Percentiles rank a stretch among this genome's conserved stretches.
Conservation (phyloP, 2,797 vertebrate species). For the Arrhamphus sclerolepis region DNA sequence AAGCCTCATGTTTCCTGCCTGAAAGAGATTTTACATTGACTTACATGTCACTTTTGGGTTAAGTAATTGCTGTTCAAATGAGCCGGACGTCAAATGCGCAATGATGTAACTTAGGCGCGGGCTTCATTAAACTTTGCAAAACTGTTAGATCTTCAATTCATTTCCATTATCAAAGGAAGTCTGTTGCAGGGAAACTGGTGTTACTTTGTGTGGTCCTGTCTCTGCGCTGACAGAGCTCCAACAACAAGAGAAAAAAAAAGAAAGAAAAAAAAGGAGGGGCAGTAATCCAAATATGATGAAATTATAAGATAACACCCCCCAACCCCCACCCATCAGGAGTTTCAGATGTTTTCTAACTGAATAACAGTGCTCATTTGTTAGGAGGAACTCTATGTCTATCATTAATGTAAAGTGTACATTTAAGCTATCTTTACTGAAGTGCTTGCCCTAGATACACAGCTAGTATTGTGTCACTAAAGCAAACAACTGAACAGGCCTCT, state of each 20-base stretch:
- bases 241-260: slow-evolving; percentile 9
- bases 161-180: slow-evolving; percentile 21
- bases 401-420: slow-evolving; percentile 10
- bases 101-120: slow-evolving; percentile 17
- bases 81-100: slow-evolving; percentile 9
- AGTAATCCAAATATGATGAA: slow-evolving; percentile 45
- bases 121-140: slow-evolving; percentile 18
- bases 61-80: slow-evolving; percentile 14
- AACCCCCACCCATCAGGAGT: too few relatives aligned
- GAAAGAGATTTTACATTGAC: neutral
- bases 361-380: slow-evolving; percentile 15
- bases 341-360: slow-evolving; percentile 14
- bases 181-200: slow-evolving; percentile 12
- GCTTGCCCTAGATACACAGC: slow-evolving; percentile 20
- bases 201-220: slow-evolving; percentile 21
- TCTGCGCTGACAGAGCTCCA: slow-evolving; percentile 13
- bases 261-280: slow-evolving; percentile 16
- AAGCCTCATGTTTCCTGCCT: neutral
- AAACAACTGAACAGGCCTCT: slow-evolving; percentile 46
- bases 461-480: slow-evolving; percentile 32
- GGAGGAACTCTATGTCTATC: slow-evolving; percentile 9
- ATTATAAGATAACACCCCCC: slow-evolving; percentile 36
- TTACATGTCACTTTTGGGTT: slow-evolving; percentile 9
- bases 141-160: slow-evolving; percentile 38
- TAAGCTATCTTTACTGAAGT: slow-evolving; percentile 39